Evolutionary conservation across 2,797 vertebrate genomes (phyloP), one percentile per base, ranked within the genome.

Genomic region (Pempheris klunzingeri): DNA sequence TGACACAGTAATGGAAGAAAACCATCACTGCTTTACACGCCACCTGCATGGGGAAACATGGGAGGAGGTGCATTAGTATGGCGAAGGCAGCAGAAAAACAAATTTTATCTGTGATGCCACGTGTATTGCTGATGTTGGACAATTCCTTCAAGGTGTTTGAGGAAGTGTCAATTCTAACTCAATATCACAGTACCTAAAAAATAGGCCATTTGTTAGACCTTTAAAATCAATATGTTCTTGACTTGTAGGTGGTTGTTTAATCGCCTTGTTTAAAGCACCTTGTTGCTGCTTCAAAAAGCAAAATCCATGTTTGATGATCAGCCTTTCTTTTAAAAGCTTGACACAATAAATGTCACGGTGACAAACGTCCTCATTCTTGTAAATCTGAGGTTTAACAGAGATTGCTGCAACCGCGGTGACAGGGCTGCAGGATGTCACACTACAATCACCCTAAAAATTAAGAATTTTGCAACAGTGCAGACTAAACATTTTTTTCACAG

Each of bases 1-100:
- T 98, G 50, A 99, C 98, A 0, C 98, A 99, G 94, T 99, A 99
- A 89, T 99, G 98, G 87, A 99, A 99, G 93, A 99, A 99, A 63
- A 99, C 96, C 98, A 99, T 98, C 65, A 99, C 95, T 0, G 98
- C 94, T 92, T 98, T 99, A 85, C 98, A 99, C 8, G 96, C 95
- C 92, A 98, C 96, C 98, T 99, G 89, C 44, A 80, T 38, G 20
- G 3, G 41, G 28, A 65, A 55, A 75, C 55, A 75, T n/a, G 50
- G 15, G 17, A 8, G 11, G 3, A 32, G 4, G 44, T 8, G 44
- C 3, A 57, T 80, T 24, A 71, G 58, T 41, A 26, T 13, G 54
- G 43, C 12, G 43, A n/a, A 52, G 7, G 26, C 3, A 71, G 32
- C 41, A 5, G 13, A 14, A 17, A 1, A 7, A 44, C 11, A 18